phyloP scores from a whole-genome alignment of 64 coral and sea anemone genomes.

The Acropora yongei region DNA sequence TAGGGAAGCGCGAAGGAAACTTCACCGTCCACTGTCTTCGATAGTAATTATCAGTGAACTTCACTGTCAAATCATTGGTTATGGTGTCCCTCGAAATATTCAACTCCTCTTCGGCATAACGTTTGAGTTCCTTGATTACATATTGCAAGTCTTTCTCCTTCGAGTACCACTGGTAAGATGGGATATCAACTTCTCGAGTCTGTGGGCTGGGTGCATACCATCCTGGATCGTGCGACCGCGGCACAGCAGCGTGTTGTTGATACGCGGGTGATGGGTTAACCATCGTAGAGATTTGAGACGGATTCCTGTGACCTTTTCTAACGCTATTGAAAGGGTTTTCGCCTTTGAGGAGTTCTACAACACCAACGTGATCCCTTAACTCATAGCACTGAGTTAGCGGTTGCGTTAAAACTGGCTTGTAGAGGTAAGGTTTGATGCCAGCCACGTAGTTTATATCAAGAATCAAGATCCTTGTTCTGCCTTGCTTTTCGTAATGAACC shows the following conservation, averaged over 20 bases:
- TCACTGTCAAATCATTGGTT: background rate
- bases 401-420: too few relatives aligned
- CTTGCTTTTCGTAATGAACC: background rate
- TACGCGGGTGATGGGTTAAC: background rate
- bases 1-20: background rate
- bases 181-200: background rate
- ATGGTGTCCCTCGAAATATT: background rate
- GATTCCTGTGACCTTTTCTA: background rate
- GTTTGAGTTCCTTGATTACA: background rate
- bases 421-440: background rate
- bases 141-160: background rate
- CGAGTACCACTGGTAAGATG: background rate
- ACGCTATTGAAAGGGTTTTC: background rate
- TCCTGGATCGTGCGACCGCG: too few relatives aligned
- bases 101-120: background rate
- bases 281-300: background rate
- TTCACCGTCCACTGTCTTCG: background rate
- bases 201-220: background rate
- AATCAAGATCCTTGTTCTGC: background rate
- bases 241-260: background rate
- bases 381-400: background rate
- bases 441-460: background rate
- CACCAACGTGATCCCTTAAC: too few relatives aligned
- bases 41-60: background rate
- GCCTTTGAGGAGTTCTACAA: too few relatives aligned